A percentile compares a stretch with the other conserved stretches of the same genome.
phyloP scores from a whole-genome alignment of 2,888 invertebrate species.

The Cryptophagus acutangulus region DNA sequence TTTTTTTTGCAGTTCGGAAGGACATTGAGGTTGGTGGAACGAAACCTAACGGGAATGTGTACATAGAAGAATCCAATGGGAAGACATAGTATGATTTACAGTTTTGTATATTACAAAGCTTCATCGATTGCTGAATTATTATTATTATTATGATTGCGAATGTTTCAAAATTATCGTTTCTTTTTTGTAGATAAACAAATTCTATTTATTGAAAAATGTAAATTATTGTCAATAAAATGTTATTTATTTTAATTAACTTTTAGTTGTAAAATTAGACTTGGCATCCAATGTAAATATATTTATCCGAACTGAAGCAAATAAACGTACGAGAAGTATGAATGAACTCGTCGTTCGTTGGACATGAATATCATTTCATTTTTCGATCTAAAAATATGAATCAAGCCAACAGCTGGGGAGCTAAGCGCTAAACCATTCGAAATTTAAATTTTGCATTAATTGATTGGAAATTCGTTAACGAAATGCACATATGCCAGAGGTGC shows the following conservation, averaged over 20 bases:
- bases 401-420: slow-evolving; percentile 17
- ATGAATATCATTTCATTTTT: slow-evolving; percentile 25
- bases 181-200: slow-evolving; percentile 27
- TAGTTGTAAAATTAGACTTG: slow-evolving; percentile 28
- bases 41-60: slow-evolving; percentile 46
- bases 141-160: slow-evolving; percentile 1
- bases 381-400: slow-evolving; percentile 22
- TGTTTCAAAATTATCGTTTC: background rate
- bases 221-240: slow-evolving; percentile 33
- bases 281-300: slow-evolving; percentile 30
- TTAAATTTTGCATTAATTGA: too few relatives aligned
- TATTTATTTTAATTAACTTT: slow-evolving; percentile 32
- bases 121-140: background rate
- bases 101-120: too few relatives aligned
- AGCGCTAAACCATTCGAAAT: too few relatives aligned
- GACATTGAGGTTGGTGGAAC: slow-evolving; percentile 42
- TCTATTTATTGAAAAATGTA: slow-evolving; percentile 31
- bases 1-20: slow-evolving; percentile 46
- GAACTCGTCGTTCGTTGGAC: slow-evolving; percentile 25
- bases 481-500: too few relatives aligned
- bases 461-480: too few relatives aligned
- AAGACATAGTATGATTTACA: slow-evolving; percentile 35
- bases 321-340: slow-evolving; percentile 29
- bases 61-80: slow-evolving; percentile 45
- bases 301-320: slow-evolving; percentile 26